phyloP scores from a whole-genome alignment of 2,888 invertebrate genomes.

The Thymelicus lineola region DNA sequence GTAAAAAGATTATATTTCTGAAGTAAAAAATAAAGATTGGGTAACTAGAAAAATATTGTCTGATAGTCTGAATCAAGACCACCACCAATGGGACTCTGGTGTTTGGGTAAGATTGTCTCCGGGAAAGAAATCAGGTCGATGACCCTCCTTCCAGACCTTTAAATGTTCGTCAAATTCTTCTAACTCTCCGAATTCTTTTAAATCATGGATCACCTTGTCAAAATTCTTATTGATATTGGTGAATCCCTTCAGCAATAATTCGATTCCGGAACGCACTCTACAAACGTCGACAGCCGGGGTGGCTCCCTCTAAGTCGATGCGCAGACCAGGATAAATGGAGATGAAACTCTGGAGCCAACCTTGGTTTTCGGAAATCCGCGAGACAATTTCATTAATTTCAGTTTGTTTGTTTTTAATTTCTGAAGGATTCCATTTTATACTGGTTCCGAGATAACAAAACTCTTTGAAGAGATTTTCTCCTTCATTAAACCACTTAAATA shows the following conservation, averaged over 20 bases:
- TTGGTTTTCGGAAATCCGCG: constrained; percentile 38
- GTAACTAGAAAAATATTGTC: too few relatives aligned
- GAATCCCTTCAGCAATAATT: constrained; percentile 40
- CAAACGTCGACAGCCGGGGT: constrained; percentile 37
- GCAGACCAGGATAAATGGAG: constrained; percentile 43
- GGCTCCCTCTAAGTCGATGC: constrained; percentile 44
- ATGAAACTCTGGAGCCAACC: constrained; percentile 44
- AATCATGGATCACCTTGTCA: constrained; percentile 41
- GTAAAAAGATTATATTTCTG: not conserved
- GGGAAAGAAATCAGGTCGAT: constrained; percentile 44
- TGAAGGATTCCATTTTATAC: constrained; percentile 40
- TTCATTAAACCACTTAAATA: constrained; percentile 43
- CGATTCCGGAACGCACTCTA: constrained; percentile 18
- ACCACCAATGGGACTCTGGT: constrained; percentile 47
- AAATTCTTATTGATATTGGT: constrained; percentile 36
- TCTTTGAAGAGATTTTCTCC: constrained; percentile 46
- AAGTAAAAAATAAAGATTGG: too few relatives aligned
- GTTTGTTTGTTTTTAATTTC: constrained; percentile 34
- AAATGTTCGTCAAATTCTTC: constrained; percentile 46
- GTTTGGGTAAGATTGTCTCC: constrained; percentile 37
- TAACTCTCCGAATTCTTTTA: constrained; percentile 43
- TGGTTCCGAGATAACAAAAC: constrained; percentile 41
- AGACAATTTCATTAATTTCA: constrained; percentile 37
- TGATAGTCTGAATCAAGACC: constrained; percentile 37
- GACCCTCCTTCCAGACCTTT: constrained; percentile 44